These are phyloP conservation scores for Tipula confusa DNA, from an alignment of 2,888 invertebrate species.

Conservation along the genomic window DNA sequence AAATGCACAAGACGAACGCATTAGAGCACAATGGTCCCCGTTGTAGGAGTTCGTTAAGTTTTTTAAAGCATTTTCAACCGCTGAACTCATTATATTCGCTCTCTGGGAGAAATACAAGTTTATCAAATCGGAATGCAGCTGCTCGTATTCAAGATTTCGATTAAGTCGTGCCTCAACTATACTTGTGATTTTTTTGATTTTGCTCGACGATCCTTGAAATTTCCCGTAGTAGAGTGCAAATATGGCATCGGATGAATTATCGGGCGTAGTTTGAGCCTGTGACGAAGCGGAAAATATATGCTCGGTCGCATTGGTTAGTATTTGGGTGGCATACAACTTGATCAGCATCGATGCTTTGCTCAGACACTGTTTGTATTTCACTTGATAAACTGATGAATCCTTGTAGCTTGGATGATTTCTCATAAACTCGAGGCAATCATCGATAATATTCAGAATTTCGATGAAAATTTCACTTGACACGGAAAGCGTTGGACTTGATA, in stretches of 20 bases:
- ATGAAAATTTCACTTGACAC: slow-evolving; percentile 82
- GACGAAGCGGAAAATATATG: slow-evolving; percentile 54
- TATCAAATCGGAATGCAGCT: slow-evolving; percentile 72
- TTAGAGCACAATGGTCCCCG: slow-evolving; percentile 76
- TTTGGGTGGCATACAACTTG: slow-evolving; percentile 70
- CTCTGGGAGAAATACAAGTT: slow-evolving; percentile 76
- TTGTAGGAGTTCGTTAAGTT: slow-evolving; percentile 61
- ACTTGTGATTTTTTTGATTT: slow-evolving; percentile 73
- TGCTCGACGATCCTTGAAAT: slow-evolving; percentile 87
- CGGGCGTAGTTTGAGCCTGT: slow-evolving; percentile 36
- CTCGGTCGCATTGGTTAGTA: slow-evolving; percentile 74
- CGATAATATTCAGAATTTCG: slow-evolving; percentile 74
- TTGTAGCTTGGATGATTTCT: slow-evolving; percentile 74
- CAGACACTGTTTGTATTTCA: slow-evolving; percentile 80
- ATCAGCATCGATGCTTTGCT: slow-evolving; percentile 75
- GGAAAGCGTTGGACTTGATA: slow-evolving; percentile 74
- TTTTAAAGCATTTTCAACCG: slow-evolving; percentile 64
- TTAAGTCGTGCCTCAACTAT: slow-evolving; percentile 75
- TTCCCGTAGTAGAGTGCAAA: slow-evolving; percentile 90
- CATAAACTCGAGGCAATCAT: slow-evolving; percentile 81
- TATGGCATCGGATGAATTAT: slow-evolving; percentile 58
- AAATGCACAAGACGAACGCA: slow-evolving; percentile 83
- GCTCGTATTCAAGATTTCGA: slow-evolving; percentile 67
- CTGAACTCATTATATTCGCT: slow-evolving; percentile 62
- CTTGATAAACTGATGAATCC: slow-evolving; percentile 75